Evolutionary conservation across 2,113 vertebrate genomes (phyloP).

Genomic region (Peromyscus polionotus): DNA sequence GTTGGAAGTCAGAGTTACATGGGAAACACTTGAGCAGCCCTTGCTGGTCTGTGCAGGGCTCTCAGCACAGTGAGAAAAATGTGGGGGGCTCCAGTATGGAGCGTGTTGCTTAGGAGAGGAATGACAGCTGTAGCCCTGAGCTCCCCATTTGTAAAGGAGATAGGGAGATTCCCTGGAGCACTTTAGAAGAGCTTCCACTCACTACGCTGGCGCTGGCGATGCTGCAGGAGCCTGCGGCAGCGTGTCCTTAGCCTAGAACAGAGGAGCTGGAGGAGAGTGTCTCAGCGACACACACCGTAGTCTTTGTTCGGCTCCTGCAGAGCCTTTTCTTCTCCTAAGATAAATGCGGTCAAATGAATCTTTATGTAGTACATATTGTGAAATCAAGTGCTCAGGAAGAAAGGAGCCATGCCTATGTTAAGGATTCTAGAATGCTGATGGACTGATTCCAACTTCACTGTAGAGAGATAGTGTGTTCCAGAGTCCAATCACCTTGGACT

Average conservation of each 20-base stretch:
- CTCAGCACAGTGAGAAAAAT: background rate
- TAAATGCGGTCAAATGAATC: background rate
- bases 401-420: background rate
- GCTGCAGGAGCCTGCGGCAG: background rate
- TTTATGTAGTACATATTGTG: background rate
- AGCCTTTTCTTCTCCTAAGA: background rate
- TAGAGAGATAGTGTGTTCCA: background rate
- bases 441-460: background rate
- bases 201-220: background rate
- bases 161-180: background rate
- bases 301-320: background rate
- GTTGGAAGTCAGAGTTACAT: background rate
- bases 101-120: background rate
- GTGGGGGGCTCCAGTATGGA: background rate
- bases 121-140: background rate
- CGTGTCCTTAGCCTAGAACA: background rate
- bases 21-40: background rate
- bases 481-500: background rate
- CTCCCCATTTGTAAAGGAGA: background rate
- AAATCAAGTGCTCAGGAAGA: background rate
- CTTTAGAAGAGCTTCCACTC: background rate
- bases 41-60: too few species aligned
- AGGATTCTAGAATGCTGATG: background rate
- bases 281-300: background rate
- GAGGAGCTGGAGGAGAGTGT: background rate